Base-by-base conservation (phyloP, 2,113 vertebrate species). In the Oenanthe melanoleuca region DNA sequence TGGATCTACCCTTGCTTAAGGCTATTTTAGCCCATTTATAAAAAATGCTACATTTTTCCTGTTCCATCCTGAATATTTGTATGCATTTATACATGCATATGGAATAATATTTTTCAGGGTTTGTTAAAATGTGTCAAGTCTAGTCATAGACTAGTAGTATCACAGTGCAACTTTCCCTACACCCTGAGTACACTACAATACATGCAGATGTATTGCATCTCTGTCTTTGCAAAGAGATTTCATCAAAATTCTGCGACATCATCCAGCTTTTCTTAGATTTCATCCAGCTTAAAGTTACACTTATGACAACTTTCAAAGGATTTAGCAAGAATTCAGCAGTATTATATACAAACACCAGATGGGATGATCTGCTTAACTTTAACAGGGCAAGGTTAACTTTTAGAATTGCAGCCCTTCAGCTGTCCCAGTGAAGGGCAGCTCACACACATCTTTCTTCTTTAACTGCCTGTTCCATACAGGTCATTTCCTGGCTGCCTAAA, bases 401-500 rank as follows among this genome's bases (percentile, higher is more conserved):
- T 67, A 92, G 64, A 85, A 61, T 2, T 9, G 34, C 47, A 89
- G 80, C 49, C 31, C 38, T 87, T 91, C 73, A 75, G 61, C n/a
- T 8, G 4, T 38, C 40, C 34, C 14, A 4, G 61, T 8, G 80
- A 96, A 26, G 26, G 13, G 7, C 13, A 71, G 57, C 50, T 37
- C 15, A 1, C 40, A 49, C 16, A 3, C n/a, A 59, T 92, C 84
- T 86, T 77, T 92, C 71, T 91, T 85, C 14, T 5, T 80, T 83
- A 93, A 65, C 59, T 2, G 53, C 64, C 57, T 80, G 83, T 40
- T 93, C 64, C 57, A 69, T 47, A 75, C 60, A 88, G 86, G 81
- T 81, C 75, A 96, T 83, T 97, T 97, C 92, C 95, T 91, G 63
- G 61, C 66, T 88, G 90, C 95, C 90, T 94, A 70, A 91, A 97